phyloP scores from a whole-genome alignment of 2,113 vertebrate genomes.

The Sapayoa aenigma region DNA sequence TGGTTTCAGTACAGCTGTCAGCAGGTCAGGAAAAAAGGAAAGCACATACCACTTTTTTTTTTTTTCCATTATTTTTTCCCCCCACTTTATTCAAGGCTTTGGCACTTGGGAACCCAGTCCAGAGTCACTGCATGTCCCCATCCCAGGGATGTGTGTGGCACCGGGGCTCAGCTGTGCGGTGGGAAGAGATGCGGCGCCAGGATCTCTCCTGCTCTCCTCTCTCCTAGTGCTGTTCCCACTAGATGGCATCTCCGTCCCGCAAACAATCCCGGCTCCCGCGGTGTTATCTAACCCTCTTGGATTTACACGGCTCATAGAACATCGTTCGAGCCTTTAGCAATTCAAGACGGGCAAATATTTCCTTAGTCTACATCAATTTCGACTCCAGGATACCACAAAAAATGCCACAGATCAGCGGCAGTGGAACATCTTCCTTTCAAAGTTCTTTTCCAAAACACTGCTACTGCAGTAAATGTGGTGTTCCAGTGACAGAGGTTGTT shows the following conservation, averaged over 20 bases:
- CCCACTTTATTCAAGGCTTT: not conserved
- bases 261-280: not conserved
- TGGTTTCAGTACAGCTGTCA: not conserved
- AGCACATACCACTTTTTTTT: not conserved
- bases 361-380: not conserved
- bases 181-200: not conserved
- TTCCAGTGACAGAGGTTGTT: not conserved
- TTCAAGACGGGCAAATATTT: not conserved
- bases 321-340: not conserved
- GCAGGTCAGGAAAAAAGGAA: not conserved
- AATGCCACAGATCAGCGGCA: not conserved
- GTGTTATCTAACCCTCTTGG: not conserved
- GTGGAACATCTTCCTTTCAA: not conserved
- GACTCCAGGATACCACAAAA: not conserved
- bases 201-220: not conserved
- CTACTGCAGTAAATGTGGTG: not conserved
- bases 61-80: not conserved
- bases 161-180: no score
- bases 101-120: not conserved
- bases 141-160: not conserved
- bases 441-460: not conserved
- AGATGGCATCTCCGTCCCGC: constrained; percentile 61
- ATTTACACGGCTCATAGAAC: not conserved
- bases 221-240: constrained; percentile 1
- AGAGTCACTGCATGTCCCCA: accelerated